Evolutionary conservation across 2,888 invertebrate species (phyloP).

Genomic region (Dicycla oo): DNA sequence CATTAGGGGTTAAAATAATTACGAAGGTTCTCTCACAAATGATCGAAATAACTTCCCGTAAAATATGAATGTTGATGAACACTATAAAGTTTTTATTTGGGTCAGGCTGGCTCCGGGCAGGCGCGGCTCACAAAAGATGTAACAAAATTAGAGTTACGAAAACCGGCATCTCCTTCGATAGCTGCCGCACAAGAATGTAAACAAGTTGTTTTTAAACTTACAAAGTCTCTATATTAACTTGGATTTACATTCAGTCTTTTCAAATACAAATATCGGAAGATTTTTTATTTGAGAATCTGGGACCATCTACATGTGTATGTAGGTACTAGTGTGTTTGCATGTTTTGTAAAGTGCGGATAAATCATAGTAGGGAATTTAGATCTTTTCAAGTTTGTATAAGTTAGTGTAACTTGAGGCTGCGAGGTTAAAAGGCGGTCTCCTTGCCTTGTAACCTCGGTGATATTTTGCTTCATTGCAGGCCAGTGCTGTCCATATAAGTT

Average conservation of each 20-base stretch:
- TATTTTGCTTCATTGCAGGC: not conserved
- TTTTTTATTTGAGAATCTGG: constrained; percentile 14
- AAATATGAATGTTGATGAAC: constrained; percentile 56
- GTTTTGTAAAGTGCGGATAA: not conserved
- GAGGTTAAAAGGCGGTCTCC: not conserved
- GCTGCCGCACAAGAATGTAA: constrained; percentile 61
- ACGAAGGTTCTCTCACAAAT: constrained; percentile 7
- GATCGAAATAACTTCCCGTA: constrained; percentile 35
- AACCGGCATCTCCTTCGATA: constrained; percentile 59
- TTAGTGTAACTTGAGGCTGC: no score
- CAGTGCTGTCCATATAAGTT: not conserved
- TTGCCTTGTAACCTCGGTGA: not conserved
- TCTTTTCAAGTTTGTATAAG: not conserved
- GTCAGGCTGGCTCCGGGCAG: constrained; percentile 74
- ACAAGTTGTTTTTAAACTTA: constrained; percentile 68
- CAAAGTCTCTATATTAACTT: constrained; percentile 48
- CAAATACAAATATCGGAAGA: not conserved
- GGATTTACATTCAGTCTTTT: constrained; percentile 11
- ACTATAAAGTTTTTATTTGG: constrained; percentile 74
- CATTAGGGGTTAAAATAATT: constrained; percentile 3
- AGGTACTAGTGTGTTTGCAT: not conserved
- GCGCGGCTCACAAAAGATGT: constrained; percentile 67
- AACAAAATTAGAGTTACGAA: constrained; percentile 71
- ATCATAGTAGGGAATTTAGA: not conserved
- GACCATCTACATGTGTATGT: not conserved